Base-by-base conservation (phyloP, 2,888 invertebrate genomes). In the Yponomeuta plumbellus region DNA sequence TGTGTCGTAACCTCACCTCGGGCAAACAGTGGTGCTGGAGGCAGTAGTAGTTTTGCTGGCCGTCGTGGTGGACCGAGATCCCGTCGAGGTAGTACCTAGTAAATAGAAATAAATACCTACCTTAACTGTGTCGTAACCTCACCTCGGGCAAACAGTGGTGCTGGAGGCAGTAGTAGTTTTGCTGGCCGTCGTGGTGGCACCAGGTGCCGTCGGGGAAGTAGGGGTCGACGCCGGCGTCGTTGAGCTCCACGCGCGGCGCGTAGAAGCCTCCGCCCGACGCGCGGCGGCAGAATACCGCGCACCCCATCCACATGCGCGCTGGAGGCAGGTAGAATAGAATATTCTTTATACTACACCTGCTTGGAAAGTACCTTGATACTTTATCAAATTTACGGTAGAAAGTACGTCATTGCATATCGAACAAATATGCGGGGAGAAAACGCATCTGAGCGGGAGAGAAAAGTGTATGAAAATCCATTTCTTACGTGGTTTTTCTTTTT, bases 171-270 rank as follows among this genome's bases (percentile, higher is more conserved):
- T 93, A 96, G 85, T 94, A 95, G 80, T 95, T 91, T 68, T 92
- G 86, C 21, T 85, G 83, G 61, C 92, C 92, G 73, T 94, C 94
- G 74, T 91, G 89, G 79, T 96, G 95, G 77, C 96, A 96, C 95
- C 95, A 95, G 3, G 96, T 96, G 17, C 96, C 96, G 84, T 96
- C 96, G 0, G 96, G 96, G 77, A 96, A 95, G 83, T 95, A 95
- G 0, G 95, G 94, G 74, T 95, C 93, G 44, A 94, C 85, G 10
- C 95, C 94, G 56, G 94, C 91, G 80, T 95, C 95, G 78, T 96
- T 95, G 65, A 96, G 90, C 82, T 96, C 95, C 17, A 95, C 90
- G 6, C 95, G 92, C 1, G 96, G 96, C 26, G 96, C 95, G 83
- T 96, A 96, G 84, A 93, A 96, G 10, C 93, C 93, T 0, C 93